Evolutionary conservation across 1,140 invertebrate genomes (phyloP).

Genomic region (Philopotamus ludificatus): DNA sequence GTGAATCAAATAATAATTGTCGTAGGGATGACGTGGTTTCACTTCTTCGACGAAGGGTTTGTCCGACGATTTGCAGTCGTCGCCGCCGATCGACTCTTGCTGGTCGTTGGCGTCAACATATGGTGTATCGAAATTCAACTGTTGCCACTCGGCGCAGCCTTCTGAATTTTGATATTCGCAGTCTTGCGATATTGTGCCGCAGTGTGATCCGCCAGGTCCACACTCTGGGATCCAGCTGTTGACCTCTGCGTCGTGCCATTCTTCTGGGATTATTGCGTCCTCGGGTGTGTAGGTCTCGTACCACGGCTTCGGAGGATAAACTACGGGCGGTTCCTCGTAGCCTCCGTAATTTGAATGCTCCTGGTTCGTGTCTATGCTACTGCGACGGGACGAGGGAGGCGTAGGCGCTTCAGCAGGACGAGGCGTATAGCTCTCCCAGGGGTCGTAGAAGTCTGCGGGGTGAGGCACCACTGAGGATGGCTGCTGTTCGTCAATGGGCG

Average conservation of each 20-base stretch:
- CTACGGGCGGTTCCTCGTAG: slow-evolving; percentile 10
- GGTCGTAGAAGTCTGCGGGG: slow-evolving; percentile 56
- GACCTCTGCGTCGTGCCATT: slow-evolving; percentile 8
- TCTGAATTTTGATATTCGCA: slow-evolving; percentile 18
- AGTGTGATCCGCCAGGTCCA: slow-evolving; percentile 26
- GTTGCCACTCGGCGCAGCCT: background rate
- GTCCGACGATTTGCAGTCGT: background rate
- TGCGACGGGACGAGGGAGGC: slow-evolving; percentile 4
- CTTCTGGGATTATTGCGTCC: slow-evolving; percentile 3
- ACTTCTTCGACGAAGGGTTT: slow-evolving; percentile 44
- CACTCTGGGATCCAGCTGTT: background rate
- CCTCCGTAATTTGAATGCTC: background rate
- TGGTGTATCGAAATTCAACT: background rate
- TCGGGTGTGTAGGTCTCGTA: slow-evolving; percentile 28
- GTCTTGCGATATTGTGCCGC: slow-evolving; percentile 18
- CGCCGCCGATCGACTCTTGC: background rate
- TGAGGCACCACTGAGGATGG: background rate
- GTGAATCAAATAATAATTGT: slow-evolving; percentile 54
- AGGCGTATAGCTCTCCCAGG: slow-evolving; percentile 58
- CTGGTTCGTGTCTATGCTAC: background rate
- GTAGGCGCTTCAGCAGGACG: slow-evolving; percentile 10
- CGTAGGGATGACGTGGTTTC: slow-evolving; percentile 52
- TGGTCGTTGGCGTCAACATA: background rate
- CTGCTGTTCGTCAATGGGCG: slow-evolving; percentile 38
- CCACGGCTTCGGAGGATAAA: background rate